These are phyloP conservation scores for Anthopleura sola DNA, from an alignment of 64 coral and sea anemone species.

Conservation along the genomic window DNA sequence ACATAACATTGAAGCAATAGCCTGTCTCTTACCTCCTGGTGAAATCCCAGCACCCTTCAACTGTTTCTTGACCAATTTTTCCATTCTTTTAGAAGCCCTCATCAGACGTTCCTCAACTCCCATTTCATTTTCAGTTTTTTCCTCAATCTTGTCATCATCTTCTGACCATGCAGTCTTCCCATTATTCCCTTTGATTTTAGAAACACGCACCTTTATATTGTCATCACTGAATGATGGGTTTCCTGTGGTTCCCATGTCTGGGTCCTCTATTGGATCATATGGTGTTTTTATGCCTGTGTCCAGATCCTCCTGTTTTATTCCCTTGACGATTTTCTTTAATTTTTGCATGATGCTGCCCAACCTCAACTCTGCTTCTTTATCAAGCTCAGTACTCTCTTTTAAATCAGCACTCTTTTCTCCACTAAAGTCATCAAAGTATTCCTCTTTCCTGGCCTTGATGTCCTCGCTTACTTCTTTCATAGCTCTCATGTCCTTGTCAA, in stretches of 20 bases:
- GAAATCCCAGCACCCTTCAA: conserved; percentile 67
- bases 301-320: conserved; percentile 15
- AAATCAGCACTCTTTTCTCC: neutral
- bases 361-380: conserved; percentile 38
- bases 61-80: conserved; percentile 76
- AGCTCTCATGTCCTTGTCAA: conserved; percentile 62
- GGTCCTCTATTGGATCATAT: neutral
- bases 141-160: conserved; percentile 23
- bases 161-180: conserved; percentile 39
- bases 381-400: neutral
- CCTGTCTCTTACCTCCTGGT: conserved; percentile 50
- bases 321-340: conserved; percentile 66
- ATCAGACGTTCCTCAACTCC: conserved; percentile 49
- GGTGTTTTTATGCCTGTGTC: neutral
- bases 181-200: conserved; percentile 46
- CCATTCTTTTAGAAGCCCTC: conserved; percentile 77
- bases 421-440: neutral
- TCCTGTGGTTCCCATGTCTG: neutral
- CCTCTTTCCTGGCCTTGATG: neutral
- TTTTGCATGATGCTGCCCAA: conserved; percentile 57
- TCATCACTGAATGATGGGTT: conserved; percentile 17
- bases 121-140: conserved; percentile 31
- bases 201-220: conserved; percentile 50
- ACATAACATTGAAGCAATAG: too few species aligned
- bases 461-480: conserved; percentile 61